Evolutionary conservation across 2,888 invertebrate genomes (phyloP).

Genomic region (Campaea margaritaria): DNA sequence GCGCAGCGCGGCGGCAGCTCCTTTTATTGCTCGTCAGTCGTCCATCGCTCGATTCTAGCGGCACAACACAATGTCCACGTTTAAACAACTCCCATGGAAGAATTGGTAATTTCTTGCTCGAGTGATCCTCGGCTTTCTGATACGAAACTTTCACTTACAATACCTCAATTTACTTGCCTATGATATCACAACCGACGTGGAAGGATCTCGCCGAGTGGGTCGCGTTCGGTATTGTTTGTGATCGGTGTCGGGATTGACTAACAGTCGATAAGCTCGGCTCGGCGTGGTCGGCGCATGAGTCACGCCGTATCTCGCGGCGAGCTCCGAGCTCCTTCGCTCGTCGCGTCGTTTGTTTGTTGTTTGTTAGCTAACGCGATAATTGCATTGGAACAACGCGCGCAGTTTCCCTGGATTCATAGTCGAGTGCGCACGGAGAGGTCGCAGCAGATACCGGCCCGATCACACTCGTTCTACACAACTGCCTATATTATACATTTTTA

Average conservation of each 20-base stretch:
- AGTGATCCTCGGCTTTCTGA: conserved; percentile 17
- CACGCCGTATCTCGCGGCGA: not conserved
- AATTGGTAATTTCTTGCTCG: conserved; percentile 14
- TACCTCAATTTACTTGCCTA: not conserved
- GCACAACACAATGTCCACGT: not conserved
- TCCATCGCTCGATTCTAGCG: not conserved
- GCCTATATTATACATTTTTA: not conserved
- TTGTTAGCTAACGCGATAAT: conserved; percentile 8
- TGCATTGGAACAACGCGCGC: conserved; percentile 1
- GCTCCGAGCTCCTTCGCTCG: not conserved
- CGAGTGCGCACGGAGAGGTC: conserved; percentile 6
- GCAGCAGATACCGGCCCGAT: not conserved
- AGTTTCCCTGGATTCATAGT: conserved; percentile 5
- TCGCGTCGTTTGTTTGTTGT: not conserved
- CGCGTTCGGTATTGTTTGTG: not conserved
- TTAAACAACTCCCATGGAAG: not conserved
- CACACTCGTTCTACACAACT: not conserved
- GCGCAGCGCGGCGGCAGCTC: no score
- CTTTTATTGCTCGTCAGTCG: not conserved
- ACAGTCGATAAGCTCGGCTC: not conserved
- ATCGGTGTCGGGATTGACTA: not conserved
- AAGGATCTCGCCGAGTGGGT: not conserved
- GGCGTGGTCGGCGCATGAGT: not conserved
- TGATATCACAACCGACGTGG: not conserved
- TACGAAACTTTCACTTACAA: conserved; percentile 20